Conservation (phyloP, 2,888 invertebrate genomes). For the Meghimatium bilineatum region DNA sequence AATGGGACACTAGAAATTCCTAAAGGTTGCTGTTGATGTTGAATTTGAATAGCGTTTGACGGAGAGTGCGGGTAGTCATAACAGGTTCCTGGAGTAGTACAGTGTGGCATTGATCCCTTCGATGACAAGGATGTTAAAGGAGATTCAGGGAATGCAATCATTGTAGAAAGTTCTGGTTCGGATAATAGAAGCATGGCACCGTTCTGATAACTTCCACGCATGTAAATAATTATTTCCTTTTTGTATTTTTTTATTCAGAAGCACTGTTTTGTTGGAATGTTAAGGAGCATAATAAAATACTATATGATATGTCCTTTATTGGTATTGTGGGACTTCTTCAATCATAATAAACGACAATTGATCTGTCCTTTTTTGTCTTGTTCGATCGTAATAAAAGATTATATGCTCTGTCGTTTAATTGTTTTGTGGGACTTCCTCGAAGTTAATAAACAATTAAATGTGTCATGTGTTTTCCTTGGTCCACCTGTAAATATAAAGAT, state of each 20-base stretch:
- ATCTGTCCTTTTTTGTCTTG: too few species aligned
- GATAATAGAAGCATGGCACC: neutral
- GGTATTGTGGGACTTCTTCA: too few species aligned
- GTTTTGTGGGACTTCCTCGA: too few species aligned
- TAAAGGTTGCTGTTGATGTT: neutral
- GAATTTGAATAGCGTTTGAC: neutral
- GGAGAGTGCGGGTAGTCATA: neutral
- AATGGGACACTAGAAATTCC: neutral
- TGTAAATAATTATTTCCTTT: neutral
- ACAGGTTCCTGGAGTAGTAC: neutral
- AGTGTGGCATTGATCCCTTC: neutral
- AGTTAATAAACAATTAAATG: too few species aligned
- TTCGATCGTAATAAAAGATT: too few species aligned
- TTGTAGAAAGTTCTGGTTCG: neutral
- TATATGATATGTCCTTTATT: too few species aligned
- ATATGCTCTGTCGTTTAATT: too few species aligned
- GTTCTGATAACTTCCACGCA: neutral
- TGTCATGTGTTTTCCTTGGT: too few species aligned
- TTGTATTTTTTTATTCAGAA: neutral
- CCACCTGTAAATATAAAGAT: too few species aligned
- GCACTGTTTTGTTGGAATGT: neutral
- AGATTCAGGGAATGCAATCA: neutral
- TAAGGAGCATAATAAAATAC: too few species aligned
- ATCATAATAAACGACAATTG: too few species aligned
- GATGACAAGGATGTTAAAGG: neutral